Evolutionary conservation across 2,888 invertebrate species (phyloP), one percentile per base, ranked within the genome.

Genomic region (Drosophila subsilvestris): DNA sequence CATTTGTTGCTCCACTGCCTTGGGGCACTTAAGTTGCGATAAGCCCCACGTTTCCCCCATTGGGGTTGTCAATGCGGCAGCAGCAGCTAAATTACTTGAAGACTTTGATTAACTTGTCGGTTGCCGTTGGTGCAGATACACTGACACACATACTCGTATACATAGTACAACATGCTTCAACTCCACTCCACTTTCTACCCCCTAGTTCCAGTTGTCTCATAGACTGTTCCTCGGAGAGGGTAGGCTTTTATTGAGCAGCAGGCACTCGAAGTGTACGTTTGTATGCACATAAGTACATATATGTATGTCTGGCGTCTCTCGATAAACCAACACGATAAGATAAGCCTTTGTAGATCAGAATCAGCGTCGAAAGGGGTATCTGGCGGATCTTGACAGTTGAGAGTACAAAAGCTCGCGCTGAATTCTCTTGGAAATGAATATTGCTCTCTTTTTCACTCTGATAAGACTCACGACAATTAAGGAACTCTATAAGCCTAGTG

Each of bases 61-160:
- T 20, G n/a, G 27, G 62, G 62, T 27, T 48, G 48, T 42, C 42
- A 58, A 25, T 12, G 20, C 20, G 18, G 50, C 32, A 49, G 12
- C 32, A 49, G 12, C 12, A 50, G 37, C 37, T 6, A 57, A 56
- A 37, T 49, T 25, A 25, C 54, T 62, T 57, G 47, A 51, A 37
- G 51, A 57, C 57, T 57, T 68, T 65, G 57, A 68, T 65, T 68
- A 51, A 63, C 63, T 51, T 68, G 65, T 68, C 65, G 51, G 37
- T 5, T 22, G 2, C 20, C 27, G 9, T 8, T 29, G 42, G 42
- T 22, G 17, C 60, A 45, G 27, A 65, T 18, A 10, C 17, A 18
- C 25, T 17, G 12, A 53, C 4, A 17, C 7, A 42, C 27, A 42
- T 10, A 17, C 27, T 29, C 60, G n/a, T n/a, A 37, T 12, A 27